Evolutionary conservation across 2,888 invertebrate species (phyloP).

Genomic region (Erebia ligea): DNA sequence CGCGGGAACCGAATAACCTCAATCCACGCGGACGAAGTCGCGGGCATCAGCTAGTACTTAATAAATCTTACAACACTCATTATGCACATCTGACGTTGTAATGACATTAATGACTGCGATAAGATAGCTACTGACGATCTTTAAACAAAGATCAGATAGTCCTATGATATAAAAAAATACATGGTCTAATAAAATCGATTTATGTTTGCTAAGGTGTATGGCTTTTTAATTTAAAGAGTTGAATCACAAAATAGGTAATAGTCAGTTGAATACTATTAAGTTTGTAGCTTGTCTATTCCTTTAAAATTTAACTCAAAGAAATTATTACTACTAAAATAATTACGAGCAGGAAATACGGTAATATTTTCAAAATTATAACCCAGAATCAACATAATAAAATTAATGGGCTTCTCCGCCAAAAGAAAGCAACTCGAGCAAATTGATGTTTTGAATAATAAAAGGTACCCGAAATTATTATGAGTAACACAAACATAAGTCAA

Average conservation of each 20-base stretch:
- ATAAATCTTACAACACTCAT: too few species aligned
- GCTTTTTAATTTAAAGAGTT: background rate
- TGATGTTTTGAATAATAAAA: conserved; percentile 83
- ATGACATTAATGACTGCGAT: too few species aligned
- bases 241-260: too few species aligned
- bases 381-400: conserved; percentile 53
- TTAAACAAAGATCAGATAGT: too few species aligned
- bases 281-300: background rate
- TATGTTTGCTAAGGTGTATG: background rate
- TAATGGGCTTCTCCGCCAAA: conserved; percentile 57
- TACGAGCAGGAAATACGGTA: background rate
- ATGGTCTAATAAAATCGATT: too few species aligned
- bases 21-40: too few species aligned
- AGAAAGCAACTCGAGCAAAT: conserved; percentile 75
- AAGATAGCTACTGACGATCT: too few species aligned
- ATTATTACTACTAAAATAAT: conserved; percentile 6
- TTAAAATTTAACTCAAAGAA: background rate
- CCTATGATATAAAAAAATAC: too few species aligned
- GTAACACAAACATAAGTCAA: conserved; percentile 82
- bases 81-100: too few species aligned
- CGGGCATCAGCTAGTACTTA: too few species aligned
- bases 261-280: background rate
- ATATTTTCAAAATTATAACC: conserved; percentile 17
- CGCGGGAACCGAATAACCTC: too few species aligned
- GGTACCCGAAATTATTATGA: conserved; percentile 78